phyloP scores from a whole-genome alignment of 2,888 invertebrate genomes.

The Dasysyrphus tricinctus region DNA sequence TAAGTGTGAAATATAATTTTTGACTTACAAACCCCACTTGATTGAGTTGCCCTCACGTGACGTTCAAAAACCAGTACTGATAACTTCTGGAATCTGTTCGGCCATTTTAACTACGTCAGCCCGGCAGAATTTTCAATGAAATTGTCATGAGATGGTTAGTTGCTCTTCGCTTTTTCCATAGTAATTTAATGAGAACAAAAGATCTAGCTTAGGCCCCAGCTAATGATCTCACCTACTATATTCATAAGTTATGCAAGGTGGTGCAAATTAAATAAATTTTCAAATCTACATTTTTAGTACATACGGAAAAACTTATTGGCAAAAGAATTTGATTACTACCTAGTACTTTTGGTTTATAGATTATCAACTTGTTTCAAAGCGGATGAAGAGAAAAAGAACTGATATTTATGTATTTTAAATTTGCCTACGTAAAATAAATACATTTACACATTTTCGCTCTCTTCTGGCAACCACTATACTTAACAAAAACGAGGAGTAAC shows the following conservation, averaged over 20 bases:
- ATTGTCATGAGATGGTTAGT: neutral
- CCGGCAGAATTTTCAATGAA: conserved; percentile 3
- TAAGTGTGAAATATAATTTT: neutral
- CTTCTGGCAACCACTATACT: conserved; percentile 12
- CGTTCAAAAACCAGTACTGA: neutral
- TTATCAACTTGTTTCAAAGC: neutral
- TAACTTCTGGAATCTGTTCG: conserved; percentile 40
- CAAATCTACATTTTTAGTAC: neutral
- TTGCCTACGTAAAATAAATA: conserved; percentile 11
- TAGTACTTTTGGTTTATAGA: neutral
- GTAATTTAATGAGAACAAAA: neutral
- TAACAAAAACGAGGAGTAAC: conserved; percentile 1
- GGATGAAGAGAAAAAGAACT: neutral
- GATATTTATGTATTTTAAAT: neutral
- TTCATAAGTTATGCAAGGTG: neutral
- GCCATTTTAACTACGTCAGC: conserved; percentile 66
- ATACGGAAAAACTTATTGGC: neutral
- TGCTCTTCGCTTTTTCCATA: neutral
- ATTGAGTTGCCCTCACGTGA: conserved; percentile 42
- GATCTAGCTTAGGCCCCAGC: no score
- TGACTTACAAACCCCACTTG: neutral
- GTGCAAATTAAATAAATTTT: neutral
- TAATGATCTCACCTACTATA: neutral
- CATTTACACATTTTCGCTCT: neutral
- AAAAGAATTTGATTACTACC: neutral